A percentile compares a stretch with the other conserved stretches of the same genome.
Conservation (phyloP, 2,888 invertebrate genomes). For the Netelia inedita region DNA sequence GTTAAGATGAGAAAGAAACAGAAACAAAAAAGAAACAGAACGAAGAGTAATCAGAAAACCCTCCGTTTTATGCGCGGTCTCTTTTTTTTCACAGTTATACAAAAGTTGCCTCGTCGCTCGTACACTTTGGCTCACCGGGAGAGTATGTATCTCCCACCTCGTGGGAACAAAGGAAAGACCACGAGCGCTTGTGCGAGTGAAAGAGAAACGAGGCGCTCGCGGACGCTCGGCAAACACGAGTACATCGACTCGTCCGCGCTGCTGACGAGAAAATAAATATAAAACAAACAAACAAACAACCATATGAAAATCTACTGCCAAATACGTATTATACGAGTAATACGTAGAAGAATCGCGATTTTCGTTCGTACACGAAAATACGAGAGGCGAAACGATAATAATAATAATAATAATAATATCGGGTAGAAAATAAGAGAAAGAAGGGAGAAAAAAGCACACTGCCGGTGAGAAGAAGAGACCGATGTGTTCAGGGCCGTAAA, state of each 20-base stretch:
- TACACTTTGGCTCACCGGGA: not conserved
- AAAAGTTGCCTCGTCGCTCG: slow-evolving; percentile 25
- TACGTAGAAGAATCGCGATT: not conserved
- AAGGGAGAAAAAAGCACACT: not conserved
- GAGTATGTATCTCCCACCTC: slow-evolving; percentile 13
- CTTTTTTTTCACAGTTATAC: slow-evolving; percentile 15
- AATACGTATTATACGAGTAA: slow-evolving; percentile 8
- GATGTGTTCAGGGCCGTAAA: slow-evolving; percentile 78
- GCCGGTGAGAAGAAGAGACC: not conserved
- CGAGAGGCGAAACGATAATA: not conserved
- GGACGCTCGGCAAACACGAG: slow-evolving; percentile 37
- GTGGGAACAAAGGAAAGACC: slow-evolving; percentile 68
- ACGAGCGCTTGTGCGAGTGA: slow-evolving; percentile 62
- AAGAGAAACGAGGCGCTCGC: slow-evolving; percentile 66
- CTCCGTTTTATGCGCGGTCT: not conserved
- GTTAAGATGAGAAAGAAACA: not conserved
- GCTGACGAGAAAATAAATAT: slow-evolving; percentile 11
- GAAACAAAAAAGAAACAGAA: slow-evolving; percentile 43
- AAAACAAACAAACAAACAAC: slow-evolving; percentile 14
- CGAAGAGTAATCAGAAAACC: not conserved
- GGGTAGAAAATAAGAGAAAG: slow-evolving; percentile 2
- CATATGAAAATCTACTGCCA: slow-evolving; percentile 14
- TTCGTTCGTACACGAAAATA: not conserved
- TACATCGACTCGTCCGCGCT: slow-evolving; percentile 31
- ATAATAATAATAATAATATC: slow-evolving; percentile 13